Conservation (phyloP, 1,140 invertebrate species). For the Brachionus koreanus region DNA sequence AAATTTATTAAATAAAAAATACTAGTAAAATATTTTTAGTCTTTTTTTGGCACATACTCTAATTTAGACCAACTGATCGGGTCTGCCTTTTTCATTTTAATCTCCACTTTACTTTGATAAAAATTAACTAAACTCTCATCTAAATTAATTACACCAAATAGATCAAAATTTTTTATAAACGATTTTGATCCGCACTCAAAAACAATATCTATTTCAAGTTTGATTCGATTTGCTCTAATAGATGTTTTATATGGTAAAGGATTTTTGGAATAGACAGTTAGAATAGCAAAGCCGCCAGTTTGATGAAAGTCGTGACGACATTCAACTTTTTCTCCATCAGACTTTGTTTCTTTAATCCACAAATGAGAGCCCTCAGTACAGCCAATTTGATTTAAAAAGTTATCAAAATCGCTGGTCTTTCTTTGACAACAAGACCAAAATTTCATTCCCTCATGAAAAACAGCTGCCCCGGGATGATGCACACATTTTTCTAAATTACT, state of each 20-base stretch:
- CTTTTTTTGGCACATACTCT: slow-evolving; percentile 30
- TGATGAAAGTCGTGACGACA: slow-evolving; percentile 92
- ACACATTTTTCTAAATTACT: slow-evolving; percentile 68
- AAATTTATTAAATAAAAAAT: neutral
- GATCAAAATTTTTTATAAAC: slow-evolving; percentile 28
- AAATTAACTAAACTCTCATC: slow-evolving; percentile 23
- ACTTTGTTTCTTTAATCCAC: slow-evolving; percentile 70
- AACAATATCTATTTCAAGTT: slow-evolving; percentile 70
- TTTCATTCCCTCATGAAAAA: slow-evolving; percentile 97
- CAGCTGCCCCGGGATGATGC: slow-evolving; percentile 80
- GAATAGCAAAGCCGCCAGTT: slow-evolving; percentile 72
- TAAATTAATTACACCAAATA: slow-evolving; percentile 34
- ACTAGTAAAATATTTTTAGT: neutral
- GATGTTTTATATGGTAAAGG: slow-evolving; percentile 72
- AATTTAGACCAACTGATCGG: slow-evolving; percentile 29
- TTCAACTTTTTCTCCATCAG: slow-evolving; percentile 62
- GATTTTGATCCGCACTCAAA: slow-evolving; percentile 68
- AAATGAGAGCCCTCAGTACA: slow-evolving; percentile 77
- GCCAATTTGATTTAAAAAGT: slow-evolving; percentile 78
- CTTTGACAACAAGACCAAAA: slow-evolving; percentile 94
- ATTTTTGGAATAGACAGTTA: slow-evolving; percentile 84
- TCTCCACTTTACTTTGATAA: slow-evolving; percentile 45
- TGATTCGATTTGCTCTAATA: slow-evolving; percentile 78
- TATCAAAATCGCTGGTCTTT: slow-evolving; percentile 85
- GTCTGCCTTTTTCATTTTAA: slow-evolving; percentile 42